A percentile compares a stretch with the other conserved stretches of the same genome.
These are phyloP conservation scores for Diuraphis noxia DNA, from an alignment of 1,140 invertebrate species.

Conservation along the genomic window DNA sequence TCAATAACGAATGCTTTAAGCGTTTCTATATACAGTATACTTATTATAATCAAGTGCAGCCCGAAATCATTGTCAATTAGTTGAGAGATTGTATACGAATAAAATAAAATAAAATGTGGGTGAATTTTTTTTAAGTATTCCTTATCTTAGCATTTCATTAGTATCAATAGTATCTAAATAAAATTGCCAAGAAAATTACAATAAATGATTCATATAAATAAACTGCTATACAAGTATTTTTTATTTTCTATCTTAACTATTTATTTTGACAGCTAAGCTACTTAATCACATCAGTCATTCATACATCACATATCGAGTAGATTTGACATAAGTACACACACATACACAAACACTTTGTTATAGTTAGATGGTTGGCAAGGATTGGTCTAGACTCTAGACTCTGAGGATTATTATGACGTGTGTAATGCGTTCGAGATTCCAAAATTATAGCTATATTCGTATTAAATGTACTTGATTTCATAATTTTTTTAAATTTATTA, in stretches of 20 bases:
- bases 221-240: too few relatives aligned
- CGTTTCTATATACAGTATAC: background rate
- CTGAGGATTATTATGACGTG: background rate
- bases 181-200: background rate
- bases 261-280: background rate
- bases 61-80: background rate
- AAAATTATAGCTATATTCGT: background rate
- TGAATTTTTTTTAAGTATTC: conserved; percentile 12
- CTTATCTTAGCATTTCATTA: background rate
- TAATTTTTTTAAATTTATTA: background rate
- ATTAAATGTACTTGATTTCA: background rate
- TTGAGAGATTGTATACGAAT: background rate
- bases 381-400: too few relatives aligned
- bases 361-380: too few relatives aligned
- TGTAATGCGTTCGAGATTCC: background rate
- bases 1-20: background rate
- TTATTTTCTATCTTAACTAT: background rate
- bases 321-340: too few relatives aligned
- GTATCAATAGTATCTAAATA: too few relatives aligned
- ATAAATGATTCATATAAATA: too few relatives aligned
- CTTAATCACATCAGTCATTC: background rate
- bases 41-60: background rate
- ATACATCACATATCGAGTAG: too few relatives aligned
- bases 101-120: background rate
- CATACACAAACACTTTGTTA: too few relatives aligned